A percentile compares a stretch with the other conserved stretches of the same genome.
Conservation (phyloP, 1,140 invertebrate genomes). For the Bathynomus jamesi region DNA sequence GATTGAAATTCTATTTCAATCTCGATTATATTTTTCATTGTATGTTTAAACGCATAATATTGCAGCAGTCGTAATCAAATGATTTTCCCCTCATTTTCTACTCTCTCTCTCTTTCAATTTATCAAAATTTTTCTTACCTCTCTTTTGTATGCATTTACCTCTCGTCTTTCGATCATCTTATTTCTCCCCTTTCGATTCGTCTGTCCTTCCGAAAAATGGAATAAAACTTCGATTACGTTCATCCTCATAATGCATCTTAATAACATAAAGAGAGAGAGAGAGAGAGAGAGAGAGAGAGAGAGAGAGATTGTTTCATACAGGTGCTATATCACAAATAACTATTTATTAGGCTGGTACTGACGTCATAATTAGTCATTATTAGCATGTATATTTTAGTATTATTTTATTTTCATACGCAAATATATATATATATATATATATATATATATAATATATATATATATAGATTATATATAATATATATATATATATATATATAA, state of each 20-base stretch:
- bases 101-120: no score
- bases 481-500: background rate
- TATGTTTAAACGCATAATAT: no score
- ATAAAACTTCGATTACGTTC: no score
- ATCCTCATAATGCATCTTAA: background rate
- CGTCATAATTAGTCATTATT: background rate
- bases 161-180: no score
- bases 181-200: no score
- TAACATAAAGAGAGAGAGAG: background rate
- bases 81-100: no score
- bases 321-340: background rate
- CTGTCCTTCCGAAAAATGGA: no score
- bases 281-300: background rate
- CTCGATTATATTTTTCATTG: no score
- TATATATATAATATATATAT: background rate
- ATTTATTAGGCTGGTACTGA: background rate
- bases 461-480: background rate
- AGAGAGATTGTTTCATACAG: background rate
- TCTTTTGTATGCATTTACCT: no score
- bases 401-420: background rate
- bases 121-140: no score
- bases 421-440: background rate
- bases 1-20: no score
- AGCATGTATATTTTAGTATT: background rate
- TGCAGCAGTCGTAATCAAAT: no score